phyloP scores from a whole-genome alignment of 35 echinoderm and acorn worm species.

The Diadema setosum region DNA sequence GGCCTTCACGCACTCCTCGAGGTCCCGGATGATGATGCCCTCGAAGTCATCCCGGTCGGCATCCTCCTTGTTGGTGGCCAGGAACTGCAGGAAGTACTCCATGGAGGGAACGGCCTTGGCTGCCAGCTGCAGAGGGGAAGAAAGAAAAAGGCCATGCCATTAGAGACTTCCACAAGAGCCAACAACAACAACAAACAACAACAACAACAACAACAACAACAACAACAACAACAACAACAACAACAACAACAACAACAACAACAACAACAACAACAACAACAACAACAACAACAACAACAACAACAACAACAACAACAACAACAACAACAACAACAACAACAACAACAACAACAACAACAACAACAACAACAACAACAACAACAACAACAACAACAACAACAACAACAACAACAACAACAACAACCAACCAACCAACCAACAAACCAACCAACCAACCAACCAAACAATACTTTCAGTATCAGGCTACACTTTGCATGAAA shows the following conservation, averaged over 20 bases:
- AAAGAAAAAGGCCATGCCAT: too few relatives aligned
- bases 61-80: constrained; percentile 67
- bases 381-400: constrained; percentile 9
- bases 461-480: neutral
- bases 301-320: neutral
- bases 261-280: neutral
- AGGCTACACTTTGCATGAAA: neutral
- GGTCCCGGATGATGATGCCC: constrained; percentile 22
- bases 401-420: too few relatives aligned
- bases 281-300: neutral
- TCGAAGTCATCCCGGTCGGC: constrained; percentile 45
- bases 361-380: neutral
- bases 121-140: constrained; percentile 48
- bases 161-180: too few relatives aligned
- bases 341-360: neutral
- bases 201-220: too few relatives aligned
- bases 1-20: constrained; percentile 13
- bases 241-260: neutral
- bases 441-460: neutral
- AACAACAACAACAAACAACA: too few relatives aligned
- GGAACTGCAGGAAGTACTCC: constrained; percentile 59
- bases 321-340: constrained; percentile 12
- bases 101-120: constrained; percentile 60
- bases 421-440: too few relatives aligned
- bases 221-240: neutral